Evolutionary conservation across 1,140 invertebrate genomes (phyloP), one percentile per base, ranked within the genome.

Genomic region (Popillia japonica): DNA sequence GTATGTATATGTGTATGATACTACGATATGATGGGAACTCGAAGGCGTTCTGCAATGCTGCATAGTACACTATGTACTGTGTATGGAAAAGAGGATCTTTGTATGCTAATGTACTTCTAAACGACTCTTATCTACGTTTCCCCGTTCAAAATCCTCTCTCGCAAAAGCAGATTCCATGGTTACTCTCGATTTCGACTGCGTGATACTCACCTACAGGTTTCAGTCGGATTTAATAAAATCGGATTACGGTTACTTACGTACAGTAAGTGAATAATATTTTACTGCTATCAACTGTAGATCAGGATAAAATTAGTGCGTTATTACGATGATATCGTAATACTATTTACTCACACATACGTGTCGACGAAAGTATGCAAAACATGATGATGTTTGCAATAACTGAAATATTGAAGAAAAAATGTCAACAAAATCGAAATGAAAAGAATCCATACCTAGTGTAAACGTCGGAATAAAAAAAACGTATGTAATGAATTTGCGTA

Each of bases 91-190:
- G 61, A 68, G 23, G 61, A 68, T 68, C 61, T 68, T 68, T 68
- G 61, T 68, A 68, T 68, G 61, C 61, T 68, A 68, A 68, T 68
- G 61, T 68, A 68, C 2, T 68, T 68, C 61, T 68, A 68, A 68
- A 68, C 61, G 61, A 68, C 61, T 68, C 61, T 68, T 68, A 68
- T 68, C 61, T 68, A 17, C 61, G 61, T 22, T 68, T 68, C 61
- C 22, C 61, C 61, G 22, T 68, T 68, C 61, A 68, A 68, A 68
- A 68, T 68, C 22, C 61, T 68, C 61, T 68, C 61, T 68, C 61
- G 20, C 61, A 22, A 68, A 68, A 68, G 17, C 61, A 27, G 61
- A 68, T 68, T 68, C 61, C 11, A 68, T 27, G 2, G 61, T 34
- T 27, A 34, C 61, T 68, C 22, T 55, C 17, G 61, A 20, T 22